Base-by-base conservation (phyloP, 2,888 invertebrate species). In the Agrotis clavis region DNA sequence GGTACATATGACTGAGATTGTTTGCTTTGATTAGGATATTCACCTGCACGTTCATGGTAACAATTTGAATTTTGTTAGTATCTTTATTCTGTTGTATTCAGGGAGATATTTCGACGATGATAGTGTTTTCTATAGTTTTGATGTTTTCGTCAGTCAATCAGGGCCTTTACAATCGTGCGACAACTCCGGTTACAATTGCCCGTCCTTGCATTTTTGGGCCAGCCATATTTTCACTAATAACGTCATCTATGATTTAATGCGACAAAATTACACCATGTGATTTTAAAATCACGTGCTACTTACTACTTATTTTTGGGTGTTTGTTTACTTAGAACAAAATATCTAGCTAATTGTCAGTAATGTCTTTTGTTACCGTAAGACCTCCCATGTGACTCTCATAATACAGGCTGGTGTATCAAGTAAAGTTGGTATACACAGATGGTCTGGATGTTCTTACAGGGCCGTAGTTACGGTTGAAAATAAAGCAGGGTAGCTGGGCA, bases 1-100 rank as follows among this genome's bases (percentile, higher is more conserved):
- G 35, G 7, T 35, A 2, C 7, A 19, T 47, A 30, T 71, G 21
- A 30, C 7, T 69, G 50, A 70, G 70, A 70, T 70, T 51, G 18
- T 51, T 45, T 50, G 9, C 63, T 9, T n/a, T 47, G 14, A 68
- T 48, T 4, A 67, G 9, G 45, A 21, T 21, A 21, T 21, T 48
- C n/a, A n/a, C n/a, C 13, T 14, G 13, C 16, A 48, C 16, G 21
- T 25, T 30, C 2, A n/a, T 21, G 25, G 67, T 21, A 21, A 41
- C 6, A n/a, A 35, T 9, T 19, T 14, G 1, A 35, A 35, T 35
- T 35, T 41, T 9, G 21, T 35, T 16, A n/a, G 35, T n/a, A 35
- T 1, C 14, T 21, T 11, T 13, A 21, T 48, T 48, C 9, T 13
- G 14, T 30, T 59, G 45, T 19, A 18, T 18, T 35, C 4, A 47